phyloP scores from a whole-genome alignment of 2,888 invertebrate species.

The Xestia sexstrigata region DNA sequence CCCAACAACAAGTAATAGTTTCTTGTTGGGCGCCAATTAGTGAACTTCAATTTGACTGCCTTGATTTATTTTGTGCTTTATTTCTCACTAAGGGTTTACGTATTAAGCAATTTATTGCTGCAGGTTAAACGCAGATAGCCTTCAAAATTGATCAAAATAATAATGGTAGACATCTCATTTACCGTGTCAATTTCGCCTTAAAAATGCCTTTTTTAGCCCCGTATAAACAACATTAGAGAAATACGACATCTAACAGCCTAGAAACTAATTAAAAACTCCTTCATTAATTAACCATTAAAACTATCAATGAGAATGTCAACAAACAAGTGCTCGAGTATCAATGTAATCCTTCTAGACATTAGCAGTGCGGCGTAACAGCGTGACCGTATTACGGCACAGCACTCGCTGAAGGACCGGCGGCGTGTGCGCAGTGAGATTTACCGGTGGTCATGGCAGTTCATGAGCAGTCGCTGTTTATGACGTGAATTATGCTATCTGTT shows the following conservation, averaged over 20 bases:
- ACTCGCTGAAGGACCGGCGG: conserved; percentile 3
- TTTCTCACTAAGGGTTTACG: neutral
- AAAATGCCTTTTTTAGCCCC: neutral
- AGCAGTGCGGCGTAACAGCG: neutral
- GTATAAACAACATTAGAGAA: neutral
- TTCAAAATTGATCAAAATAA: neutral
- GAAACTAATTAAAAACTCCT: neutral
- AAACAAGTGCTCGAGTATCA: neutral
- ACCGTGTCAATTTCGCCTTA: neutral
- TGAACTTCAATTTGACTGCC: neutral
- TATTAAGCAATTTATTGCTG: neutral
- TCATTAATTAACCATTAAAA: neutral
- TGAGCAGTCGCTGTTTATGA: neutral
- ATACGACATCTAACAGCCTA: neutral
- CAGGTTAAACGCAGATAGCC: neutral
- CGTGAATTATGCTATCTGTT: neutral
- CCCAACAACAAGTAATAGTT: neutral
- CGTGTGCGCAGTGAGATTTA: conserved; percentile 10
- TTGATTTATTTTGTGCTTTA: neutral
- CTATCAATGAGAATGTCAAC: neutral
- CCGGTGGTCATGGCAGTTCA: conserved; percentile 17
- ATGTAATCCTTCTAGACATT: neutral
- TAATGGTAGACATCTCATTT: neutral
- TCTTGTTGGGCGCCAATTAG: conserved; percentile 6
- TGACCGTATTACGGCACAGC: conserved; percentile 31